Evolutionary conservation across 2,113 vertebrate genomes (phyloP).

Genomic region (Rhea pennata): DNA sequence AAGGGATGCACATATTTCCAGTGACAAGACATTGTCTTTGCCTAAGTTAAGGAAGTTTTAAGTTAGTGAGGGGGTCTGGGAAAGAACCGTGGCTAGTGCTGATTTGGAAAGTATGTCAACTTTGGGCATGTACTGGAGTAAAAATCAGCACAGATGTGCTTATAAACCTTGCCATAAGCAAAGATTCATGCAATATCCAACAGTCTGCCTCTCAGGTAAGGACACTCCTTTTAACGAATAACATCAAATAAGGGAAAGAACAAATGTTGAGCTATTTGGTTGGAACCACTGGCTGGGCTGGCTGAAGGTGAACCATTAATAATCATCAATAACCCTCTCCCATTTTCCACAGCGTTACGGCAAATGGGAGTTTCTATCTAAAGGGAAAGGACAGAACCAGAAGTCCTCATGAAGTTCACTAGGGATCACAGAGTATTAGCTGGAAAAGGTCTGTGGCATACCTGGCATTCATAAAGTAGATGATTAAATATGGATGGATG

Average conservation of each 20-base stretch:
- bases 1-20: neutral
- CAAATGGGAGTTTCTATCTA: neutral
- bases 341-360: neutral
- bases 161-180: neutral
- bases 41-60: neutral
- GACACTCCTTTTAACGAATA: neutral
- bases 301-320: neutral
- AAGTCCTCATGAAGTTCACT: neutral
- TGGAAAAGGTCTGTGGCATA: neutral
- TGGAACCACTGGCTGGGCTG: neutral
- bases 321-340: neutral
- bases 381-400: neutral
- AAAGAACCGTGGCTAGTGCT: neutral
- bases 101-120: neutral
- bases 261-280: neutral
- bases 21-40: neutral
- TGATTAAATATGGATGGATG: neutral
- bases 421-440: neutral
- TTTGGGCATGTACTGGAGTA: accelerated
- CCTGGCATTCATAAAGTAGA: neutral
- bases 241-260: neutral
- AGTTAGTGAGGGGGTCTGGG: neutral
- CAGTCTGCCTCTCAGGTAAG: neutral
- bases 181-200: neutral
- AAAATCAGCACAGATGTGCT: neutral